These are phyloP conservation scores for Ranitomeya imitator DNA, from an alignment of 2,113 vertebrate genomes.

Conservation along the genomic window DNA sequence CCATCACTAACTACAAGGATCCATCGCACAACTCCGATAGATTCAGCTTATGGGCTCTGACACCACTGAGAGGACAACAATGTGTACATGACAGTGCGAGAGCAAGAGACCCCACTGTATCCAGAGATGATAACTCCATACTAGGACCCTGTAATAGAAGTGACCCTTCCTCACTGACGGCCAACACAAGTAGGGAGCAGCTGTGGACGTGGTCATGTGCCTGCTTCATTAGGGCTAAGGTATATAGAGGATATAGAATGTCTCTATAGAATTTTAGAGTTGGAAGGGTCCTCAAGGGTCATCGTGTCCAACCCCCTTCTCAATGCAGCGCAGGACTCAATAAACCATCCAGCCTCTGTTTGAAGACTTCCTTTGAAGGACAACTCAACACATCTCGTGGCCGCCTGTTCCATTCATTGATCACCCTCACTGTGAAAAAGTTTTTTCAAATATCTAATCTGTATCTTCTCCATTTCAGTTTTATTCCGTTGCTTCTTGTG, in stretches of 20 bases:
- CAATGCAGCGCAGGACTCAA: too few relatives aligned
- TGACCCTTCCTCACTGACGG: neutral
- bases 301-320: too few relatives aligned
- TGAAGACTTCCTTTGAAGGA: too few relatives aligned
- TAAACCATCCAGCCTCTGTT: too few relatives aligned
- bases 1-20: conserved; percentile 20
- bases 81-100: neutral
- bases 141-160: neutral
- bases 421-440: too few relatives aligned
- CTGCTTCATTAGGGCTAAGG: conserved; percentile 84
- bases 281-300: too few relatives aligned
- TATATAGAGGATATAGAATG: conserved; percentile 59
- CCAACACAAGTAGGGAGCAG: neutral
- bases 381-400: too few relatives aligned
- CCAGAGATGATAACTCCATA: neutral
- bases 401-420: too few relatives aligned
- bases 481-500: too few relatives aligned
- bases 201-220: conserved; percentile 77
- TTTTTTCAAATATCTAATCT: too few relatives aligned
- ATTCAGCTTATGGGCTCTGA: neutral
- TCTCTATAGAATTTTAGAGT: too few relatives aligned
- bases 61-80: neutral
- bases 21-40: neutral
- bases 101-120: neutral
- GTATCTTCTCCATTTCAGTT: too few relatives aligned